Evolutionary conservation across 1,140 invertebrate genomes (phyloP), one percentile per base, ranked within the genome.

Genomic region (Stenopsyche tienmushanensis): DNA sequence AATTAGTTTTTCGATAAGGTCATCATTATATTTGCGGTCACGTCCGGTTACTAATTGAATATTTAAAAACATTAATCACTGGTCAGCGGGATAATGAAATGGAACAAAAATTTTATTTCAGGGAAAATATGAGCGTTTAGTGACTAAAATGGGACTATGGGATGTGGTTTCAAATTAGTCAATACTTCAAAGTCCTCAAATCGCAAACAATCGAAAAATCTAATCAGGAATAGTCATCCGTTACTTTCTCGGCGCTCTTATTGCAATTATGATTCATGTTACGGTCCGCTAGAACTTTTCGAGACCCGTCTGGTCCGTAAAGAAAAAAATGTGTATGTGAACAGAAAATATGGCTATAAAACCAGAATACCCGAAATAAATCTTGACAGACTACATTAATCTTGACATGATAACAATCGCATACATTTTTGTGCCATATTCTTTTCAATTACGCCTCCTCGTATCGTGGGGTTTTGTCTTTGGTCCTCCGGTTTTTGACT

Each of bases 301-400:
- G 29, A 7, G 5, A 34, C 29, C 5, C 29, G n/a, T n/a, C n/a
- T n/a, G n/a, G n/a, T n/a, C n/a, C 23, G 57, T 60, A 18, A 21
- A 44, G 21, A 57, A 15, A 60, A 60, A 60, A 47, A 60, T 5
- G 18, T 7, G 17, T 20, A 57, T 69, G 58, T 65, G 59, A 65
- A 64, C 54, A 69, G 45, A 65, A 69, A 65, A 69, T 65, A 69
- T 65, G 63, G 60, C 67, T 60, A 69, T 69, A 69, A 65, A 69
- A 42, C 50, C 49, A 47, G 63, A 65, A 69, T 60, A 65, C 63
- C 67, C 44, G 58, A 63, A 65, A 69, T 69, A 69, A 69, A 65
- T 69, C 67, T 52, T 52, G 67, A 65, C 58, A 59, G 62, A 60
- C 34, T 53, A 54, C 67, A 65, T 69, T 62, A 62, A 69, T 69